Evolutionary conservation across 92 coral and sea anemone genomes (phyloP).

Genomic region (Porites divaricata): DNA sequence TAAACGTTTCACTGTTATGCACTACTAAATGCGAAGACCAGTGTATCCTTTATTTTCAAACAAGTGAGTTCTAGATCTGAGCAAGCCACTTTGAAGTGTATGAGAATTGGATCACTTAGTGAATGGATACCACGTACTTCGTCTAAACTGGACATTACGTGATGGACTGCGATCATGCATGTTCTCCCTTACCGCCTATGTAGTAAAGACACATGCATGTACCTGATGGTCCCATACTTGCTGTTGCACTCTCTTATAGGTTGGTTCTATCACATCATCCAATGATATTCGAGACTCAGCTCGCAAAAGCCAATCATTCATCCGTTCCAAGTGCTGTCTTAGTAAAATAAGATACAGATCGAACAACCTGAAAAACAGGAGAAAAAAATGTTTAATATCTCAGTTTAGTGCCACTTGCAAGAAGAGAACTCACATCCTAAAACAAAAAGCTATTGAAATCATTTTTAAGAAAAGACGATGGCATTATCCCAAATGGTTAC

Average conservation of each 20-base stretch:
- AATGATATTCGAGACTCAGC: slow-evolving; percentile 71
- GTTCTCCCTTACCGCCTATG: too few relatives aligned
- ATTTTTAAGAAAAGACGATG: neutral
- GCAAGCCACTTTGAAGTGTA: too few relatives aligned
- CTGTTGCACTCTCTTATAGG: slow-evolving; percentile 33
- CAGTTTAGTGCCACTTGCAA: too few relatives aligned
- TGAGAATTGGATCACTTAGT: too few relatives aligned
- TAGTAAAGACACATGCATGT: neutral
- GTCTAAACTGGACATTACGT: too few relatives aligned
- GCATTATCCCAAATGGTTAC: neutral
- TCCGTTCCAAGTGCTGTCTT: slow-evolving; percentile 68
- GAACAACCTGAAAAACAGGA: slow-evolving; percentile 39
- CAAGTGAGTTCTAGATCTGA: too few relatives aligned
- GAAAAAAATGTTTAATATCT: neutral
- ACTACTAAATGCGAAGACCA: too few relatives aligned
- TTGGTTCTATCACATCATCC: slow-evolving; percentile 64
- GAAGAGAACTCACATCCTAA: too few relatives aligned
- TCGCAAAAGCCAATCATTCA: slow-evolving; percentile 75
- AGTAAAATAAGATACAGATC: slow-evolving; percentile 65
- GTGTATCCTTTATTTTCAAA: too few relatives aligned
- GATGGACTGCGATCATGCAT: neutral
- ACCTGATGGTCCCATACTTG: slow-evolving; percentile 66
- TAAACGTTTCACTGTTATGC: too few relatives aligned
- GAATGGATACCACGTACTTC: too few relatives aligned
- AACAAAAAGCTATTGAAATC: too few relatives aligned